Evolutionary conservation across 2,888 invertebrate genomes (phyloP).

Genomic region (Tethea ocularis): DNA sequence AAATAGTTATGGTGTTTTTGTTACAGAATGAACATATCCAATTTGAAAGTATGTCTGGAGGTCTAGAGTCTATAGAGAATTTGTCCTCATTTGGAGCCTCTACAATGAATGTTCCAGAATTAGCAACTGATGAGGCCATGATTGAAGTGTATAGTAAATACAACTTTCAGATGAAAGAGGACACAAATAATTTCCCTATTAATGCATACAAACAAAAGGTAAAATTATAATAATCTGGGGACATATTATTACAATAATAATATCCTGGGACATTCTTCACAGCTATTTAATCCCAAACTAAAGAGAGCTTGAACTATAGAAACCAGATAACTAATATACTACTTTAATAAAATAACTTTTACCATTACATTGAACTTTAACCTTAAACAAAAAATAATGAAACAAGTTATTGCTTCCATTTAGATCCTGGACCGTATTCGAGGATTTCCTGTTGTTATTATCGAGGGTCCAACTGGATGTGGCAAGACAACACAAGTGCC

Average conservation of each 20-base stretch:
- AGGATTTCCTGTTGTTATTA: slow-evolving; percentile 89
- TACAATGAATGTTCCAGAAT: slow-evolving; percentile 49
- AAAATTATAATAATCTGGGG: too few relatives aligned
- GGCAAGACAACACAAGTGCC: slow-evolving; percentile 96
- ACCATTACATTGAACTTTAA: too few relatives aligned
- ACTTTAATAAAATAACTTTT: too few relatives aligned
- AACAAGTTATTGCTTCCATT: slow-evolving; percentile 14
- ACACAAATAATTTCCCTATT: slow-evolving; percentile 66
- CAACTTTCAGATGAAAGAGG: slow-evolving; percentile 67
- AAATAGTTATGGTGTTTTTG: background rate
- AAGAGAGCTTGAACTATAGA: too few relatives aligned
- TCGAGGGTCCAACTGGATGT: slow-evolving; percentile 97
- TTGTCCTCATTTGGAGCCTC: slow-evolving; percentile 55
- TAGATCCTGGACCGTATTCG: slow-evolving; percentile 88
- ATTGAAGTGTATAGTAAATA: slow-evolving; percentile 73
- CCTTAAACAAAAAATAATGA: too few relatives aligned
- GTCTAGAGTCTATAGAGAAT: slow-evolving; percentile 68
- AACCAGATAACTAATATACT: too few relatives aligned
- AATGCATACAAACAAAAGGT: slow-evolving; percentile 65
- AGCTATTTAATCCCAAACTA: too few relatives aligned
- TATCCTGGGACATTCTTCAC: too few relatives aligned
- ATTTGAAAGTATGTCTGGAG: slow-evolving; percentile 54
- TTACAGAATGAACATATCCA: slow-evolving; percentile 57
- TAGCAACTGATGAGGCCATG: slow-evolving; percentile 67
- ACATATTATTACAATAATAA: too few relatives aligned